Evolutionary conservation across 2,113 vertebrate genomes (phyloP).

Genomic region (Morone saxatilis): DNA sequence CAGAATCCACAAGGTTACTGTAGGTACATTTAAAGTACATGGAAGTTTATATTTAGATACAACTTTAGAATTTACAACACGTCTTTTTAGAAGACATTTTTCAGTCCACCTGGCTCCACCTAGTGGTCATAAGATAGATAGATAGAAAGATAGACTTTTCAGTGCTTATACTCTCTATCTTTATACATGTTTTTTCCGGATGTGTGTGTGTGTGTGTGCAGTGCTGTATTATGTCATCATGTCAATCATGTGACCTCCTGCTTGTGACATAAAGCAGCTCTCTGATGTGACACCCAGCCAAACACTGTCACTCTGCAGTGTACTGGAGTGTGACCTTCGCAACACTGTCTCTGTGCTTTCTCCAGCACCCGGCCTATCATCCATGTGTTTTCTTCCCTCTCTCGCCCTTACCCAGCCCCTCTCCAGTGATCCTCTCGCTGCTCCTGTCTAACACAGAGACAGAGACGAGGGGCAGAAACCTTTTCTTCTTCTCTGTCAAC

Average conservation of each 20-base stretch:
- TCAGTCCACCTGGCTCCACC: background rate
- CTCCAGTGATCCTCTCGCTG: constrained; percentile 35
- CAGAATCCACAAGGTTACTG: no score
- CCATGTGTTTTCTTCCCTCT: constrained; percentile 13
- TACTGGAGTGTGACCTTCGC: constrained; percentile 53
- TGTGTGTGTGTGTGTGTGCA: background rate
- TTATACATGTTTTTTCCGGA: background rate
- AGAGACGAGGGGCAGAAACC: constrained; percentile 17
- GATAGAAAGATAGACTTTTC: background rate
- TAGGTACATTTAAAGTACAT: no score
- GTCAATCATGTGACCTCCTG: constrained; percentile 38
- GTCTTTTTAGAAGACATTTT: no score
- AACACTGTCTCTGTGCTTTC: background rate
- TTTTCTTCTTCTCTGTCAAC: background rate
- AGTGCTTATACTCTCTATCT: background rate
- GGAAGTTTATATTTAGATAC: background rate
- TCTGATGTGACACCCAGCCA: constrained; percentile 41
- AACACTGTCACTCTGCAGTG: constrained; percentile 57
- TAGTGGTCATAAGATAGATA: background rate
- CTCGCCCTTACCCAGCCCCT: constrained; percentile 12
- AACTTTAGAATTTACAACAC: background rate
- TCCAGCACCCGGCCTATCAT: constrained; percentile 31
- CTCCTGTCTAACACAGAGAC: constrained; percentile 28
- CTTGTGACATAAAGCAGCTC: constrained; percentile 17
- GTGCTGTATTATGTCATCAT: background rate